Evolutionary conservation across 1,140 invertebrate species (phyloP).

Genomic region (Zophobas atratus): DNA sequence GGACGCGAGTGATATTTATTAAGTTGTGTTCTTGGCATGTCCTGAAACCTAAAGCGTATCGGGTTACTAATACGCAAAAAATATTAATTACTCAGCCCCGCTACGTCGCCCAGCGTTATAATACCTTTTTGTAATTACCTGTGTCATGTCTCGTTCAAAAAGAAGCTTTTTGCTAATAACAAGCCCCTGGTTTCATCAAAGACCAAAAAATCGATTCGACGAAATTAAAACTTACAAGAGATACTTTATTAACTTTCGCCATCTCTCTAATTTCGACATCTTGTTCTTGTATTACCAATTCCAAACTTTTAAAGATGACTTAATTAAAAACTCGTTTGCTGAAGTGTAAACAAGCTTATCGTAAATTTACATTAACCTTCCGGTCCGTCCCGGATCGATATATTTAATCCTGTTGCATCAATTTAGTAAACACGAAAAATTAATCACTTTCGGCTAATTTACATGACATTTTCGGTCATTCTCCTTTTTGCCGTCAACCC

Average conservation of each 20-base stretch:
- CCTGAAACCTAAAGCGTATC: too few relatives aligned
- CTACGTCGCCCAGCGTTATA: too few relatives aligned
- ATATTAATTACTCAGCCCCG: too few relatives aligned
- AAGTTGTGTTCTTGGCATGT: too few relatives aligned
- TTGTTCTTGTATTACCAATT: not conserved
- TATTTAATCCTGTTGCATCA: constrained; percentile 4
- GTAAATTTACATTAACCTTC: not conserved
- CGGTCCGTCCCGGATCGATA: not conserved
- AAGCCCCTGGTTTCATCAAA: too few relatives aligned
- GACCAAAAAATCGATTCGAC: not conserved
- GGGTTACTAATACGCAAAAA: too few relatives aligned
- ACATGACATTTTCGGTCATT: constrained; percentile 22
- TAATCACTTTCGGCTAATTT: constrained; percentile 13
- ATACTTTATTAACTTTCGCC: constrained; percentile 8
- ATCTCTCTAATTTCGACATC: not conserved
- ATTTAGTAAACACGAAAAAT: not conserved
- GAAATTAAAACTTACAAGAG: not conserved
- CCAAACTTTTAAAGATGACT: not conserved
- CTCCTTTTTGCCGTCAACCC: not conserved
- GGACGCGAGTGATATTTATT: too few relatives aligned
- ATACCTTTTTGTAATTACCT: too few relatives aligned
- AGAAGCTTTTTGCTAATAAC: too few relatives aligned
- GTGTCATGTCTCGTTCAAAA: too few relatives aligned
- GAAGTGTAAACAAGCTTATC: not conserved
- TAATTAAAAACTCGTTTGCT: constrained; percentile 2